These are phyloP conservation scores for human DNA, from an alignment of 2,113 vertebrate species.

Conservation along the genomic window DNA sequence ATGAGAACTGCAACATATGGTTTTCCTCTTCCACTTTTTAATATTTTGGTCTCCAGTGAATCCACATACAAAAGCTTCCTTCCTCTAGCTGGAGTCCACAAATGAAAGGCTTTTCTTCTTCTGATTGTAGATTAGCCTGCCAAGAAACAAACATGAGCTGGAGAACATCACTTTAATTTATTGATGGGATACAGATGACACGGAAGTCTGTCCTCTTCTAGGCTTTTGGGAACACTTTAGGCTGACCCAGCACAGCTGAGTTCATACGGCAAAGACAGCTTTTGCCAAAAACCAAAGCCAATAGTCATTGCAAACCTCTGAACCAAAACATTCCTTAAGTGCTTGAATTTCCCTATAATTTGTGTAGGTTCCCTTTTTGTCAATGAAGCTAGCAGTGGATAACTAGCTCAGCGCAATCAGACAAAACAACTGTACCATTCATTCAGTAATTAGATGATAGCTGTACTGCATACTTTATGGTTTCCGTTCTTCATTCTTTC, in stretches of 20 bases:
- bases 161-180: slow-evolving; percentile 91
- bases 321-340: slow-evolving; percentile 88
- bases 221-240: slow-evolving; percentile 84
- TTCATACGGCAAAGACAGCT: slow-evolving; percentile 84
- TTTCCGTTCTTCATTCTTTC: slow-evolving; percentile 87
- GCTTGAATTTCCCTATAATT: slow-evolving; percentile 87
- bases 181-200: slow-evolving; percentile 91
- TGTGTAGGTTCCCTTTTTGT: slow-evolving; percentile 88
- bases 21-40: slow-evolving; percentile 87
- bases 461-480: slow-evolving; percentile 84
- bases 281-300: slow-evolving; percentile 86
- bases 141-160: slow-evolving; percentile 88
- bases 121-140: slow-evolving; percentile 88
- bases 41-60: slow-evolving; percentile 86
- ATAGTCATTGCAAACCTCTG: slow-evolving; percentile 86
- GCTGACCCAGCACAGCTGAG: slow-evolving; percentile 85
- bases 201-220: slow-evolving; percentile 86
- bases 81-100: slow-evolving; percentile 85
- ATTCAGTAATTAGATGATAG: slow-evolving; percentile 88
- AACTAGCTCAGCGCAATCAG: slow-evolving; percentile 85
- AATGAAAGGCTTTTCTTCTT: slow-evolving; percentile 87
- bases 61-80: slow-evolving; percentile 87
- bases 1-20: slow-evolving; percentile 78
- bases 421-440: slow-evolving; percentile 88
- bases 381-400: slow-evolving; percentile 86